These are phyloP conservation scores for Ypsolopha scabrella DNA, from an alignment of 2,888 invertebrate species.

Conservation along the genomic window DNA sequence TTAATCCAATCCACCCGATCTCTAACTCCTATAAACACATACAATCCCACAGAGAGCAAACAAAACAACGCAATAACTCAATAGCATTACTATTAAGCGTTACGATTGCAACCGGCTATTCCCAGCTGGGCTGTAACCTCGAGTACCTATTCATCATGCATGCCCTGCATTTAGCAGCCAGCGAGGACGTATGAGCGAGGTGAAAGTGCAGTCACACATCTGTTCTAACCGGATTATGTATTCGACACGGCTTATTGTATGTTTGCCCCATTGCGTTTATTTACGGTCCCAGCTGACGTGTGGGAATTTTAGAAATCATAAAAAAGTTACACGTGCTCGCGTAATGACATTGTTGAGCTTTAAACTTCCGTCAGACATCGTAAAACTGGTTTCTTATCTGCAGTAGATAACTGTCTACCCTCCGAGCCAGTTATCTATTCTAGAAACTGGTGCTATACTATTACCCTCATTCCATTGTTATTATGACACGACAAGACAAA, in stretches of 20 bases:
- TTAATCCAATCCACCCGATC: not conserved
- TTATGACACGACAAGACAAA: too few species aligned
- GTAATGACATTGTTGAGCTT: too few species aligned
- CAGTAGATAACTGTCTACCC: too few species aligned
- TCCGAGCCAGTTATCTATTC: too few species aligned
- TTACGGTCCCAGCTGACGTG: too few species aligned
- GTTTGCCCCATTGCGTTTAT: not conserved
- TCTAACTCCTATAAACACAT: not conserved
- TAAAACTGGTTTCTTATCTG: too few species aligned
- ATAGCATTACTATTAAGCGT: not conserved
- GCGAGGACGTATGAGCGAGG: constrained; percentile 31
- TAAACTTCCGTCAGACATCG: too few species aligned
- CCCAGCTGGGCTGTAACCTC: not conserved
- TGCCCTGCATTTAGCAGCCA: constrained; percentile 10
- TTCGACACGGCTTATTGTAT: not conserved
- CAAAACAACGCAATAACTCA: not conserved
- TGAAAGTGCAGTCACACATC: constrained; percentile 36
- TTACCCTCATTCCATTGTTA: too few species aligned
- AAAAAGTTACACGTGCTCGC: too few species aligned
- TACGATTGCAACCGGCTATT: not conserved
- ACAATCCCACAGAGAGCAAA: not conserved
- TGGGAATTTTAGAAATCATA: too few species aligned
- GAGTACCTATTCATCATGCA: not conserved
- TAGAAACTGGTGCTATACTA: too few species aligned
- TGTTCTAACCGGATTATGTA: constrained; percentile 1